Conservation (phyloP, 2,113 vertebrate genomes). For the Camarhynchus parvulus region DNA sequence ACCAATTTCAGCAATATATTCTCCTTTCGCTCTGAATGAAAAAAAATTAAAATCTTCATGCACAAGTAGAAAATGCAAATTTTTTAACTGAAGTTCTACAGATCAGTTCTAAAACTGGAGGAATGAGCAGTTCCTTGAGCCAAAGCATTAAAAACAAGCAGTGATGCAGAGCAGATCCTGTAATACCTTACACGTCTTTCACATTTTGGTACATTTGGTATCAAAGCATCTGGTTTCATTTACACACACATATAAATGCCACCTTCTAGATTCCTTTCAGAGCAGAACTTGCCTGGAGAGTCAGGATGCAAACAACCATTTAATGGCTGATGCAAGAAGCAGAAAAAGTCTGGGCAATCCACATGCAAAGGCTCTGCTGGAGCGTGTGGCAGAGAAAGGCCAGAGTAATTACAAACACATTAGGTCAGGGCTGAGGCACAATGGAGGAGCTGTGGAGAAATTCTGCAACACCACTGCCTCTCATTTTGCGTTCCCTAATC, state of each 20-base stretch:
- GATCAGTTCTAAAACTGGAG: neutral
- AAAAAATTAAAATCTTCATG: neutral
- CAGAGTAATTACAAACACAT: neutral
- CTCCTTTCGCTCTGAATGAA: neutral
- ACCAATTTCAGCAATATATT: neutral
- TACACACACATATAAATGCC: neutral
- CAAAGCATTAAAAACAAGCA: neutral
- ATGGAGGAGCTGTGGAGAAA: neutral
- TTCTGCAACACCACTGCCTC: neutral
- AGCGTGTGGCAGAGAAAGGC: neutral
- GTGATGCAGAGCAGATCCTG: neutral
- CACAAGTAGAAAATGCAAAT: neutral
- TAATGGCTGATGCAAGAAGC: neutral
- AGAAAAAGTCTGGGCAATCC: neutral
- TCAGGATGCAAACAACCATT: neutral
- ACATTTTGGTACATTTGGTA: neutral
- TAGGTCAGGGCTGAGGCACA: slow-evolving; percentile 6
- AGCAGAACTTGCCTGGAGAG: neutral
- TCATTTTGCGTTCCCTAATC: slow-evolving; percentile 21
- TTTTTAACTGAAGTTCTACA: neutral
- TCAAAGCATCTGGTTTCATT: slow-evolving; percentile 1
- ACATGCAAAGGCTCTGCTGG: neutral
- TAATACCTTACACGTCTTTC: neutral
- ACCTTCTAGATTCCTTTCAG: neutral
- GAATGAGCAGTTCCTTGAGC: neutral